Percentiles rank a stretch among this genome's conserved stretches.
These are phyloP conservation scores for Spatulosminthurus flaviceps DNA, from an alignment of 2,888 invertebrate genomes.

Conservation along the genomic window DNA sequence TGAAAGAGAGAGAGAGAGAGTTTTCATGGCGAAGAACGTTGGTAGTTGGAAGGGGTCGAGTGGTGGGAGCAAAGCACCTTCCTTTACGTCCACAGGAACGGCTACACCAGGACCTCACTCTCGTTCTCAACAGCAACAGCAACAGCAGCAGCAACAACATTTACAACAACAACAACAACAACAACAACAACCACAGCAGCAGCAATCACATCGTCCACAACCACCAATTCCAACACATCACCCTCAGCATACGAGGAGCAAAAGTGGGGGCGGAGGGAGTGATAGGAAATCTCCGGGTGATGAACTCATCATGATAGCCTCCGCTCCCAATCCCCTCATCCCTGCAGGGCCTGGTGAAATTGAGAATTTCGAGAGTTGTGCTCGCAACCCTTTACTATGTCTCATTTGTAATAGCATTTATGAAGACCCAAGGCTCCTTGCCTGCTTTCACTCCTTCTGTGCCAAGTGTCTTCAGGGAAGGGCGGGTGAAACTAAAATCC, in stretches of 20 bases:
- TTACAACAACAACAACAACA: too few relatives aligned
- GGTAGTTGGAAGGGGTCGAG: neutral
- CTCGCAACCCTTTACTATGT: conserved; percentile 73
- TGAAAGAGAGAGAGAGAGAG: too few relatives aligned
- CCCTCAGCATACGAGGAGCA: neutral
- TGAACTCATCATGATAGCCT: neutral
- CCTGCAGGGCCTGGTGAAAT: neutral
- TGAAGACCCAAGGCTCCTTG: conserved; percentile 75
- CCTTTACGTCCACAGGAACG: too few relatives aligned
- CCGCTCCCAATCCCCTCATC: neutral
- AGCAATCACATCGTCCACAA: too few relatives aligned
- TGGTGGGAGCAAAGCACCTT: too few relatives aligned
- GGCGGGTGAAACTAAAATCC: conserved; percentile 72
- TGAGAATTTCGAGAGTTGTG: neutral
- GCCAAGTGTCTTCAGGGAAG: conserved; percentile 73
- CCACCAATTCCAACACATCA: too few relatives aligned
- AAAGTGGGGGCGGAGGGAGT: neutral
- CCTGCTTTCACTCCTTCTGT: conserved; percentile 78
- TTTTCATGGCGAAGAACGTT: neutral
- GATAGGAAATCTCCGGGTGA: neutral
- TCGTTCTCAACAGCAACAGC: neutral
- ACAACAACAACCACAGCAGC: too few relatives aligned
- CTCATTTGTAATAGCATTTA: conserved; percentile 76
- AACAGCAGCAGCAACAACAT: neutral
- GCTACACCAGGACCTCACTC: too few relatives aligned